Base-by-base conservation (phyloP, 2,888 invertebrate genomes). In the Carcina quercana region DNA sequence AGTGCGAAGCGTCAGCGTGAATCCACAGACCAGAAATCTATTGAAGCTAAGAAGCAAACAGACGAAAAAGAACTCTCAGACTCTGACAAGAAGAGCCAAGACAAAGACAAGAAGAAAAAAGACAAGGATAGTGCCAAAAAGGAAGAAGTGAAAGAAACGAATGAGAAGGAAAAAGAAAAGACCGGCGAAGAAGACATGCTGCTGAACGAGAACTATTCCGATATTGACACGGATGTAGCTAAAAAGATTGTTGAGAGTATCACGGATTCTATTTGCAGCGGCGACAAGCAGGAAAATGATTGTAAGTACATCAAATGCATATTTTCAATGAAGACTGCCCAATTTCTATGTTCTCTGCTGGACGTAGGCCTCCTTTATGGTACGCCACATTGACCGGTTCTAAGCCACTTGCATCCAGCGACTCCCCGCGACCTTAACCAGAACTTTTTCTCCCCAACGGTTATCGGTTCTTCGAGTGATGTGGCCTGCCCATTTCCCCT, bases 201-300 rank as follows among this genome's bases (percentile, higher is more conserved):
- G 34, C 47, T 80, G 31, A 76, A 76, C 50, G 83, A 82, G 36
- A 79, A 73, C 45, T 83, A 83, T 48, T 76, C 84, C 6, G 84
- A 86, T 40, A 82, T 91, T 38, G 91, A 91, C 55, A 90, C 93
- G 4, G 94, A 94, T 52, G 94, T 94, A 47, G 95, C 94, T 3
- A 96, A 96, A 70, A 95, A 95, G 75, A 93, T 96, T 42, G 94
- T 96, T 2, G 95, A 96, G 64, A 92, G 92, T 50, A 91, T 95
- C 29, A 94, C 93, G 0, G 94, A 92, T 52, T 91, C 89, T 0
- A 88, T 90, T 40, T 88, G 89, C 21, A 89, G 88, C 34, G 91
- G 94, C 24, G 94, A 93, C 27, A 92, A 91, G 61, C 70, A 74
- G 59, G 92, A 93, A 68, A 84, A 86, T 87, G 85, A 86, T 79